phyloP scores from a whole-genome alignment of 2,888 invertebrate genomes.

The Ophioninae sp. region DNA sequence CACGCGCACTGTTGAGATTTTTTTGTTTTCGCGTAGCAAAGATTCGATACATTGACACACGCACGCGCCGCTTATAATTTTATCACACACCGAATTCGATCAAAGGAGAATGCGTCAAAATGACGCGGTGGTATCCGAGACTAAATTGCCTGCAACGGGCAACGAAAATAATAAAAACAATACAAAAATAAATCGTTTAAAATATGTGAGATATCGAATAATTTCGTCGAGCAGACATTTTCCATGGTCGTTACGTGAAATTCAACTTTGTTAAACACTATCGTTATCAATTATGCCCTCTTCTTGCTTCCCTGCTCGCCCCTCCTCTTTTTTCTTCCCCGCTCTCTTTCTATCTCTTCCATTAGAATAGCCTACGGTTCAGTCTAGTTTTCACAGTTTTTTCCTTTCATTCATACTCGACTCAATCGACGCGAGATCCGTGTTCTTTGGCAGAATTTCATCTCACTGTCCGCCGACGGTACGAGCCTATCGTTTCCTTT shows the following conservation, averaged over 20 bases:
- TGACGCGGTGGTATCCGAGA: conserved; percentile 2
- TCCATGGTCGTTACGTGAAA: conserved; percentile 1
- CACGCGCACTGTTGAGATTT: neutral
- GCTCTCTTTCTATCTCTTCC: conserved; percentile 14
- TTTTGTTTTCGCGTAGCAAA: conserved; percentile 18
- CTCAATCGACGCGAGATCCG: neutral
- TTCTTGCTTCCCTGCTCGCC: conserved; percentile 1
- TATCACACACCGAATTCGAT: conserved; percentile 59
- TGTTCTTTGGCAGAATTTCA: conserved; percentile 28
- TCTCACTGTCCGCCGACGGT: conserved; percentile 30
- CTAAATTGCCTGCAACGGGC: neutral
- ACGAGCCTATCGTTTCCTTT: conserved; percentile 6
- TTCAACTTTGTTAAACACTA: conserved; percentile 34
- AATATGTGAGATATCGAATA: conserved; percentile 42
- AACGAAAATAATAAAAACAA: neutral
- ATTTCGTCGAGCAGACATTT: conserved; percentile 37
- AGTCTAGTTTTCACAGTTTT: conserved; percentile 58
- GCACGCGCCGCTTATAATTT: conserved; percentile 41
- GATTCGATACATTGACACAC: conserved; percentile 23
- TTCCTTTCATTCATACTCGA: conserved; percentile 16
- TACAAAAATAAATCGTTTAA: conserved; percentile 5
- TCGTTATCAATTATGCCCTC: conserved; percentile 9
- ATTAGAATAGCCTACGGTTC: conserved; percentile 63
- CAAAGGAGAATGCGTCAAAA: conserved; percentile 39
- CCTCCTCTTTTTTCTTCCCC: neutral